Evolutionary conservation across 2,797 vertebrate species (phyloP).

Genomic region (Sternotherus odoratus): DNA sequence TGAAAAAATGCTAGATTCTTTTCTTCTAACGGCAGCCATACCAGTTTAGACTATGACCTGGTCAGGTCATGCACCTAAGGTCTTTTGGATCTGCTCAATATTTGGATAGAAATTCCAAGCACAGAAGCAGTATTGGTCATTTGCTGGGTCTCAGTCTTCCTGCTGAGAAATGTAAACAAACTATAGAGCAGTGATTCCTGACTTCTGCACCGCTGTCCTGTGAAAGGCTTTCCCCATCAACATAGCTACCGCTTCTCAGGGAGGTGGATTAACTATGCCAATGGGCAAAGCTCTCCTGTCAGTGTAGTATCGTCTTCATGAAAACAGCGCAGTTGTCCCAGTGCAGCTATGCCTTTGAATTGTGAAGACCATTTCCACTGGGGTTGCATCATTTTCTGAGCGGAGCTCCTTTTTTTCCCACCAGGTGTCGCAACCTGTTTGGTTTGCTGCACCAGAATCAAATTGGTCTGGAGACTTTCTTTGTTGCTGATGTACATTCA

Average conservation of each 20-base stretch:
- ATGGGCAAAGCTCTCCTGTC: not conserved
- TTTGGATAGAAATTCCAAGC: not conserved
- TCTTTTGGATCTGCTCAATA: not conserved
- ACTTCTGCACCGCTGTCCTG: not conserved
- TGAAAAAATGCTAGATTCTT: not conserved
- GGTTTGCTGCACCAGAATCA: not conserved
- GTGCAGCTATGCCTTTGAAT: not conserved
- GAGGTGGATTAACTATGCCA: not conserved
- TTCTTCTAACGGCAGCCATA: not conserved
- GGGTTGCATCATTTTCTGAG: not conserved
- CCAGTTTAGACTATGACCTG: not conserved
- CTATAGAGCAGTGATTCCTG: not conserved
- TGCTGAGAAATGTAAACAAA: not conserved
- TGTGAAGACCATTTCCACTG: not conserved
- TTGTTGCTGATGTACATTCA: not conserved
- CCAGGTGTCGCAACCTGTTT: not conserved
- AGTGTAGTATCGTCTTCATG: not conserved
- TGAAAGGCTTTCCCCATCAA: not conserved
- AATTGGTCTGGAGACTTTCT: not conserved
- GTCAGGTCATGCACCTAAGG: not conserved
- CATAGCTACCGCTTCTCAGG: not conserved
- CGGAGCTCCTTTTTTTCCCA: not conserved
- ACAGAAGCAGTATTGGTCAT: not conserved
- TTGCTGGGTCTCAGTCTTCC: not conserved
- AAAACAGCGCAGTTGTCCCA: not conserved